Evolutionary conservation across 1,140 invertebrate genomes (phyloP).

Genomic region (Goniozus legneri): DNA sequence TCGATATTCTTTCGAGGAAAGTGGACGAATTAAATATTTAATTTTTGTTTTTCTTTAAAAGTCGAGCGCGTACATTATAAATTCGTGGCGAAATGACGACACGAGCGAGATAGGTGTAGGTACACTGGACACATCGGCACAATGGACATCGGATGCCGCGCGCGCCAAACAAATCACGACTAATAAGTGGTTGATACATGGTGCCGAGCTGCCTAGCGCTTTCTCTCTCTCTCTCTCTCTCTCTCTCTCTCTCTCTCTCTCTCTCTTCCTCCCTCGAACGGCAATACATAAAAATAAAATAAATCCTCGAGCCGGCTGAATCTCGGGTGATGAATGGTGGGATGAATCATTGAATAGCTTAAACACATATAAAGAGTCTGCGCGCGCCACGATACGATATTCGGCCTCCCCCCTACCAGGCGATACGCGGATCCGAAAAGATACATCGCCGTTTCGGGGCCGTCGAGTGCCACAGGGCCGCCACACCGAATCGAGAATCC

Average conservation of each 20-base stretch:
- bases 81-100: too few relatives aligned
- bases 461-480: too few relatives aligned
- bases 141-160: conserved; percentile 19
- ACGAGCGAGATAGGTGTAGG: too few relatives aligned
- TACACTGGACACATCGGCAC: neutral
- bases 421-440: too few relatives aligned
- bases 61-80: too few relatives aligned
- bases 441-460: too few relatives aligned
- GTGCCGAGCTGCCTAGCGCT: conserved; percentile 2
- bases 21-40: too few relatives aligned
- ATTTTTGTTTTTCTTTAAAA: too few relatives aligned
- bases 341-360: conserved; percentile 15
- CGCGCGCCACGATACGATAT: too few relatives aligned
- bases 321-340: conserved; percentile 13
- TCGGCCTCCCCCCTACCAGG: too few relatives aligned
- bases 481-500: too few relatives aligned
- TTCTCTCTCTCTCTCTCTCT: neutral
- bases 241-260: neutral
- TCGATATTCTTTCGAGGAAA: too few relatives aligned
- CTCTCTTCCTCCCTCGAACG: conserved; percentile 4
- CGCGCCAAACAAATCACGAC: conserved; percentile 38
- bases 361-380: conserved; percentile 12
- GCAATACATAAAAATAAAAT: conserved; percentile 15
- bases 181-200: conserved; percentile 42
- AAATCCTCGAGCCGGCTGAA: conserved; percentile 7